phyloP scores from a whole-genome alignment of 2,113 vertebrate genomes.

The Tyto alba region DNA sequence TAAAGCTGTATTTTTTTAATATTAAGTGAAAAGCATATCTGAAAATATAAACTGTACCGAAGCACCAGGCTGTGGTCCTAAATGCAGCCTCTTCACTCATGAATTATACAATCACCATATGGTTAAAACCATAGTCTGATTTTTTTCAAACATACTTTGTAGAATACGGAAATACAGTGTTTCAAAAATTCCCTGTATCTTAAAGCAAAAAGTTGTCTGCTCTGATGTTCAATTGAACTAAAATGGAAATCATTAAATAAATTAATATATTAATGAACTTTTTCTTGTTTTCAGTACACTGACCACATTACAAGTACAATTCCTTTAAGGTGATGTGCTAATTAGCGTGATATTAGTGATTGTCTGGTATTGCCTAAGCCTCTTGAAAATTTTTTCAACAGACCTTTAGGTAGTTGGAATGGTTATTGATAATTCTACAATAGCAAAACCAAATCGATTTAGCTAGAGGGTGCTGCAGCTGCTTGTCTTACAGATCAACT shows the following conservation, averaged over 20 bases:
- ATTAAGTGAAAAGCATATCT: neutral
- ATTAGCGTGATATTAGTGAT: neutral
- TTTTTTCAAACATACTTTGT: neutral
- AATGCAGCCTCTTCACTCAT: neutral
- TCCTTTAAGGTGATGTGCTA: neutral
- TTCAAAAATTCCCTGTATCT: neutral
- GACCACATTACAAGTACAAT: neutral
- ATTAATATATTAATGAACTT: constrained; percentile 32
- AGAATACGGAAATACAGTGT: neutral
- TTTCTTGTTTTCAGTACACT: neutral
- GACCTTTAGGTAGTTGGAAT: neutral
- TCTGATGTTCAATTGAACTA: constrained; percentile 63
- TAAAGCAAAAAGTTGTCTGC: constrained; percentile 44
- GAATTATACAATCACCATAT: neutral
- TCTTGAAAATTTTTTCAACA: neutral
- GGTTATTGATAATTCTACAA: neutral
- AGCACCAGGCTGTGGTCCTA: neutral
- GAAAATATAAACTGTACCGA: neutral
- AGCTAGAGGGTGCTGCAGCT: neutral
- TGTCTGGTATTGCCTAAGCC: neutral
- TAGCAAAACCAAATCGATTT: neutral
- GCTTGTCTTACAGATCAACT: neutral
- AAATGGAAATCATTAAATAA: constrained; percentile 34
- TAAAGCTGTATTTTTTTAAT: neutral
- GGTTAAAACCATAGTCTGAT: neutral